Evolutionary conservation across 2,888 invertebrate genomes (phyloP).

Genomic region (Amiota communis): DNA sequence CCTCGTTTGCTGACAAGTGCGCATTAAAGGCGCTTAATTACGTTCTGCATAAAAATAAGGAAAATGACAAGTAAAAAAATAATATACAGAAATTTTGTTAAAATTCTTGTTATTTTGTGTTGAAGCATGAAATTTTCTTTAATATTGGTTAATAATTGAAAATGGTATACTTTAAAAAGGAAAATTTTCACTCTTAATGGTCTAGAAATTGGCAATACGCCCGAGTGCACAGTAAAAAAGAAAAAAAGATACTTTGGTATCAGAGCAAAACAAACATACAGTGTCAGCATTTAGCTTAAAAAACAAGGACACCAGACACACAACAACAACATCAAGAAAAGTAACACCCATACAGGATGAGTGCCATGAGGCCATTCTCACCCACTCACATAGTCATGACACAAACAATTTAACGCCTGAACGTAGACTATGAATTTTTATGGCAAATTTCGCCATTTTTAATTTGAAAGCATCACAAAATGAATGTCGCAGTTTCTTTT

Average conservation of each 20-base stretch:
- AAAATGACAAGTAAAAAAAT: not conserved
- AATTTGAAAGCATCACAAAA: conserved; percentile 44
- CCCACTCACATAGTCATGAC: conserved; percentile 14
- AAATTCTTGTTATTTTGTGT: not conserved
- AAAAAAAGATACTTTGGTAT: conserved; percentile 4
- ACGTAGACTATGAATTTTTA: conserved; percentile 56
- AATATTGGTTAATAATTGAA: too few species aligned
- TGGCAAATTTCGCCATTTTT: conserved; percentile 52
- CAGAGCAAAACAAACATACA: conserved; percentile 34
- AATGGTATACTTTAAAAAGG: too few species aligned
- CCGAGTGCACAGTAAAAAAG: conserved; percentile 32
- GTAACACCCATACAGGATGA: not conserved
- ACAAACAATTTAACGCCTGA: conserved; percentile 44
- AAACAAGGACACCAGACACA: conserved; percentile 38
- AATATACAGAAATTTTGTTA: not conserved
- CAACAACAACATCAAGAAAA: conserved; percentile 43
- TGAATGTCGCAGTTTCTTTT: not conserved
- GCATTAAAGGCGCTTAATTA: conserved; percentile 22
- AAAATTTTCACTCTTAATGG: too few species aligned
- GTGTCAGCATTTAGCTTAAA: not conserved
- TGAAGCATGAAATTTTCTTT: too few species aligned
- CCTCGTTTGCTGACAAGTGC: conserved; percentile 29
- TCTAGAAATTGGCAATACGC: conserved; percentile 34
- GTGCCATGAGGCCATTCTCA: too few species aligned
- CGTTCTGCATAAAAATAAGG: not conserved